phyloP scores from a whole-genome alignment of 2,113 vertebrate species.

The Labeo rohita region DNA sequence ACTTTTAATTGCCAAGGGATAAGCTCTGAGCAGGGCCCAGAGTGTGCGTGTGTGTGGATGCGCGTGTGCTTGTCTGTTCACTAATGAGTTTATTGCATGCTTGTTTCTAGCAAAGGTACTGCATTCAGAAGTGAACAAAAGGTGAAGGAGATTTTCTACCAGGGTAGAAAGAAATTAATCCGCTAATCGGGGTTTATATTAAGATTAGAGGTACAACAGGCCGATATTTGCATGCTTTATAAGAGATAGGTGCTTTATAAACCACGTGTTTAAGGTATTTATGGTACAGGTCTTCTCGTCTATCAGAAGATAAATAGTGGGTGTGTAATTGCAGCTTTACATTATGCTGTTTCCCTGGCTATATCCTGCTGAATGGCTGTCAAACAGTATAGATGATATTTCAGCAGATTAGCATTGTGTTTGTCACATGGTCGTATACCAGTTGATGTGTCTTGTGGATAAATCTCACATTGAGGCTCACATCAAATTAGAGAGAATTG shows the following conservation, averaged over 20 bases:
- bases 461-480: background rate
- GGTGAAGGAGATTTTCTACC: constrained; percentile 70
- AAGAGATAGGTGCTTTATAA: constrained; percentile 38
- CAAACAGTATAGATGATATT: constrained; percentile 67
- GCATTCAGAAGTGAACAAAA: constrained; percentile 69
- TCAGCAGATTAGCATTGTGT: constrained; percentile 65
- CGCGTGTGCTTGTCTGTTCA: constrained; percentile 41
- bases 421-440: constrained; percentile 55
- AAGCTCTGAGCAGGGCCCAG: constrained; percentile 67
- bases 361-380: constrained; percentile 19
- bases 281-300: background rate
- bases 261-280: constrained; percentile 37
- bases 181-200: constrained; percentile 73
- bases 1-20: constrained; percentile 80
- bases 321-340: constrained; percentile 39
- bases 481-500: background rate
- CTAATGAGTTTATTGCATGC: constrained; percentile 73
- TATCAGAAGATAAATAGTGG: constrained; percentile 36
- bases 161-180: constrained; percentile 69
- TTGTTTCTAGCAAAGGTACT: constrained; percentile 67
- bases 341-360: constrained; percentile 16
- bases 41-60: constrained; percentile 44
- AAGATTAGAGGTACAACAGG: constrained; percentile 70
- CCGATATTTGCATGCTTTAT: constrained; percentile 63
- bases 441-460: constrained; percentile 2